Base-by-base conservation (phyloP, 2,888 invertebrate species). In the Drosophila silvestris region DNA sequence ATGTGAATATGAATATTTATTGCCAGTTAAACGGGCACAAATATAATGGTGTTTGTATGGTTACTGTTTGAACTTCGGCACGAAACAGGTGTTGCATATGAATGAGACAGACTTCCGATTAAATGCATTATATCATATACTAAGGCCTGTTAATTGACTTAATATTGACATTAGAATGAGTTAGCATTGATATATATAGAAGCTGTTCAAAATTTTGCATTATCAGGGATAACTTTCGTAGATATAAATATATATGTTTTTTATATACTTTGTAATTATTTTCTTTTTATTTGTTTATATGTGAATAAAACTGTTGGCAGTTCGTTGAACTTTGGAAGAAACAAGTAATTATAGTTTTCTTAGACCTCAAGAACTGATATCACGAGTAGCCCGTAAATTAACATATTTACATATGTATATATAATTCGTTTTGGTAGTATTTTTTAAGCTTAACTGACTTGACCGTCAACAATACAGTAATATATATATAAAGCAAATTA, bases 71-170 rank as follows among this genome's bases (percentile, higher is more conserved):
- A 56, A 56, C 56, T 56, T 56, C 26, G 19, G 56, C 35, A 56
- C 56, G 35, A 19, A 56, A 56, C 56, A 56, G 35, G 37, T 56
- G 56, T 56, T 56, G 37, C 56, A 37, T 37, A 26, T 56, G 4
- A 56, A 35, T 4, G 35, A 56, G 12, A 26, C 19, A 56, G 12
- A 26, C 10, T 16, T 37, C 37, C 37, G 19, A 30, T 57, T 30
- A 28, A 57, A 39, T 28, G 7, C 7, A 56, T 56, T 37, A 56
- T 28, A 9, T n/a, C 37, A 57, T 28, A n/a, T 19, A 3, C 7
- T 4, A 28, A 57, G 14, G 14, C 14, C 7, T 57, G 28, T 12
- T 26, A 6, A 35, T 5, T 26, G 26, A 19, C 6, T 35, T 35
- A 26, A 56, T 26, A 26, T 19, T 35, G 10, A 12, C 26, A 26